Base-by-base conservation (phyloP, 2,113 vertebrate species). In the Sinocyclocheilus rhinocerous region DNA sequence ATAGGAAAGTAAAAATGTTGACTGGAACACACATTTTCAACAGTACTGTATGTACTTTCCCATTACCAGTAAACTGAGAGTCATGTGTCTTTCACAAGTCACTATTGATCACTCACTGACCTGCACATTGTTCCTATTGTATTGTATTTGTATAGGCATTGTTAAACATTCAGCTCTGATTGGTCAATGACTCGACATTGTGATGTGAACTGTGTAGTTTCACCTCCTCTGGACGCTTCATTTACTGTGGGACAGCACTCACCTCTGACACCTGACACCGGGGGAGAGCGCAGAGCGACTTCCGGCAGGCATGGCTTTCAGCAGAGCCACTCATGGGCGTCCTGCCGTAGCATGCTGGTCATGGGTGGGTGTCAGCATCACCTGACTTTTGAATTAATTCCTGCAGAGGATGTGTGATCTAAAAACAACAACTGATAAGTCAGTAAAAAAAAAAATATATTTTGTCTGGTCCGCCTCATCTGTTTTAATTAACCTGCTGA, bases 181-280 rank as follows among this genome's bases (percentile, higher is more conserved):
- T 73, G 67, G 81, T 83, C 29, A 73, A 16, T 42, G 69, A n/a
- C 33, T 39, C 16, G 22, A 55, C 22, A 70, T 76, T 76, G 78
- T 57, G 42, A 75, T 33, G 52, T 57, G 61, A 83, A 70, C 36
- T 78, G 80, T 61, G 50, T 29, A 67, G 79, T 85, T 63, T 87
- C 84, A 67, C 55, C 69, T 91, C 81, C 88, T 89, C 69, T 92
- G 88, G 88, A 87, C 88, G 89, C 91, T 79, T 92, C 92, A 86
- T 93, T 92, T 87, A 85, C 77, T 76, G 13, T 81, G 82, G 59
- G 15, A 73, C 52, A 75, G 55, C 18, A 33, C 59, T 75, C 85
- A 82, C 42, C 59, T 24, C 79, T 86, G 85, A 82, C 78, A 81
- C 55, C 78, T 75, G 72, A 61, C 52, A 82, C 85, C 22, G 24